Conservation (phyloP, 2,888 invertebrate genomes). For the Thera obeliscata region DNA sequence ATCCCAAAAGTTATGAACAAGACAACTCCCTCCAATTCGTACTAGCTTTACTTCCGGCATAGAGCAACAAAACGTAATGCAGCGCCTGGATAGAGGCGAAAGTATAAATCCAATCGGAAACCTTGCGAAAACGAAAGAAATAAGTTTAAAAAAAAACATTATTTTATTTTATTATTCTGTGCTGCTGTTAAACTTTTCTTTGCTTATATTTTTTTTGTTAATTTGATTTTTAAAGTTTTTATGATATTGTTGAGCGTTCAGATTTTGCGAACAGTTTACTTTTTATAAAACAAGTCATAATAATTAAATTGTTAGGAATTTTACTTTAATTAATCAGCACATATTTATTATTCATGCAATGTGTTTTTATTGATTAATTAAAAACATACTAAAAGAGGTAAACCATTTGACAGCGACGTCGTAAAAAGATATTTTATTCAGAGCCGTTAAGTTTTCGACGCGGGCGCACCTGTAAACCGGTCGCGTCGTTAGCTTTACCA, state of each 20-base stretch:
- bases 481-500: conserved; percentile 1
- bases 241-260: no score
- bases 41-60: not conserved
- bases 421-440: conserved; percentile 23
- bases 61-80: not conserved
- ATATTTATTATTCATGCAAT: not conserved
- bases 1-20: no score
- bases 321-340: not conserved
- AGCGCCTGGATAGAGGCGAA: no score
- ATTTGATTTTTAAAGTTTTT: no score
- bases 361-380: conserved; percentile 22
- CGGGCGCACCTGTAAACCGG: conserved; percentile 19
- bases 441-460: conserved; percentile 19
- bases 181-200: no score
- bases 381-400: conserved; percentile 15
- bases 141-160: no score
- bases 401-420: conserved; percentile 14
- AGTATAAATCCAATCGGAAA: not conserved
- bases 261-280: no score
- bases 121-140: no score
- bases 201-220: no score
- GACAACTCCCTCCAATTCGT: not conserved
- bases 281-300: no score
- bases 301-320: not conserved
- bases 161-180: no score